Percentiles rank a stretch among this genome's conserved stretches.
phyloP scores from a whole-genome alignment of 2,888 invertebrate species.

The Pheosia gnoma region DNA sequence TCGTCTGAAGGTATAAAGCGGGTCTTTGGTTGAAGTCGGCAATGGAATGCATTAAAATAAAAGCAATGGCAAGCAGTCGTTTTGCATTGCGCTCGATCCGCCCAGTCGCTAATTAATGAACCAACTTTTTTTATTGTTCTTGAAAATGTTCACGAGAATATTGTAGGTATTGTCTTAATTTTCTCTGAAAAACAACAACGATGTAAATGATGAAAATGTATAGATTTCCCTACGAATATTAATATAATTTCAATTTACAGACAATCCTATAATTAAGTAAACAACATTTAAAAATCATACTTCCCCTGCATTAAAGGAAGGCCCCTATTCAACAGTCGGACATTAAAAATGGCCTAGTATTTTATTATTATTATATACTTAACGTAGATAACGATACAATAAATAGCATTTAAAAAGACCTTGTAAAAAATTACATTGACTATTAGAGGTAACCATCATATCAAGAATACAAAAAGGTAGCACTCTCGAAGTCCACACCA shows the following conservation, averaged over 20 bases:
- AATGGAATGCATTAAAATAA: background rate
- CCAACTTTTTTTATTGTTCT: background rate
- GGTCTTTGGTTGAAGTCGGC: background rate
- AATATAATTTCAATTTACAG: too few species aligned
- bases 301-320: too few species aligned
- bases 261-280: too few species aligned
- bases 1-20: background rate
- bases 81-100: background rate
- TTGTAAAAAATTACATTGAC: background rate
- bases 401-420: too few species aligned
- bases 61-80: background rate
- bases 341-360: too few species aligned
- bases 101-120: background rate
- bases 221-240: too few species aligned
- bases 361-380: too few species aligned
- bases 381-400: too few species aligned
- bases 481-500: conserved; percentile 32
- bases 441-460: background rate
- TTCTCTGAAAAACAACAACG: too few species aligned
- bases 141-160: background rate
- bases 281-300: too few species aligned
- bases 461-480: background rate
- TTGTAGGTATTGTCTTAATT: background rate
- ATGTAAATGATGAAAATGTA: too few species aligned
- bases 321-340: too few species aligned